phyloP scores from a whole-genome alignment of 2,888 invertebrate species.

The Cyrtodaria siliqua region DNA sequence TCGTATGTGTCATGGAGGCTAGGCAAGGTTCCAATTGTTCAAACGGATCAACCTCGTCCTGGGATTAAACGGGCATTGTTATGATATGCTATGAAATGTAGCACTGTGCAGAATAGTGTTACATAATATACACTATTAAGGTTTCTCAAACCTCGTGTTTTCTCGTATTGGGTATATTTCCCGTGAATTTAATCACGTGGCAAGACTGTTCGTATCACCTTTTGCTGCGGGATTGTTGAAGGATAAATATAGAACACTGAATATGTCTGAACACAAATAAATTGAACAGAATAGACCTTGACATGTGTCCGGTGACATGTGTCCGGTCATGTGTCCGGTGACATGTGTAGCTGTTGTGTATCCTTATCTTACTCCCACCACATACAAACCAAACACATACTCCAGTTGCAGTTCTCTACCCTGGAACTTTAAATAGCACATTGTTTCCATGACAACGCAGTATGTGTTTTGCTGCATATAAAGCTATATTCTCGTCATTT shows the following conservation, averaged over 20 bases:
- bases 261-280: background rate
- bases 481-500: slow-evolving; percentile 10
- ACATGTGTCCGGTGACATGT: too few relatives aligned
- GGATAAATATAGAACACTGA: background rate
- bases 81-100: too few relatives aligned
- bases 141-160: slow-evolving; percentile 2
- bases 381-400: background rate
- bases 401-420: background rate
- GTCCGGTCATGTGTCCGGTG: too few relatives aligned
- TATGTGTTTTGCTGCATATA: background rate
- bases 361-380: too few relatives aligned
- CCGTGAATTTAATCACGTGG: slow-evolving; percentile 26
- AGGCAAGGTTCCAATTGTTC: too few relatives aligned
- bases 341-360: too few relatives aligned
- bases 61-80: too few relatives aligned
- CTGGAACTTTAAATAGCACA: slow-evolving; percentile 5
- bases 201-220: slow-evolving; percentile 19
- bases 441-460: background rate
- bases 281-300: background rate
- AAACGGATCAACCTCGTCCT: too few relatives aligned
- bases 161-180: slow-evolving; percentile 36
- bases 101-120: too few relatives aligned
- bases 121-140: background rate
- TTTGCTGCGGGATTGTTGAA: background rate
- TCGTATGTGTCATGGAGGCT: too few relatives aligned